Evolutionary conservation across 2,888 invertebrate genomes (phyloP).

Genomic region (Rhagonycha fulva): DNA sequence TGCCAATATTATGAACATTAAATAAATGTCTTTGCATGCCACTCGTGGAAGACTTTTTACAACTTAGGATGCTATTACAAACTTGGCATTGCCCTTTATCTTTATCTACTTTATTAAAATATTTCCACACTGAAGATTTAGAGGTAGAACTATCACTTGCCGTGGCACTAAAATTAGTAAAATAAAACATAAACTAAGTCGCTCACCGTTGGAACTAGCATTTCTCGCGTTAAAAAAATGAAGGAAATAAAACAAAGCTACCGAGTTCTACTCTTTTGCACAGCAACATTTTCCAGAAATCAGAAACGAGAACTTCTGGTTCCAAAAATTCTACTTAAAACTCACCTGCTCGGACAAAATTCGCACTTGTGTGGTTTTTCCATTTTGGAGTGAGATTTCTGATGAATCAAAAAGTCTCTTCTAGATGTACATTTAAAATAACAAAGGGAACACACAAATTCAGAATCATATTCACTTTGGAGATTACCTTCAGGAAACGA

Average conservation of each 20-base stretch:
- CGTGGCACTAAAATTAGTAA: neutral
- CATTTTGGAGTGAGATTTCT: conserved; percentile 18
- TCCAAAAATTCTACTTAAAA: neutral
- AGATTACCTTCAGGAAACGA: neutral
- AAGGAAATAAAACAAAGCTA: neutral
- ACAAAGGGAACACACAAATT: conserved; percentile 17
- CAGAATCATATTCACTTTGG: conserved; percentile 5
- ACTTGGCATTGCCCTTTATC: neutral
- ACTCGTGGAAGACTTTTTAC: neutral
- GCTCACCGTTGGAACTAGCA: neutral
- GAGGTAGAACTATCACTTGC: neutral
- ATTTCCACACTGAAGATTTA: neutral
- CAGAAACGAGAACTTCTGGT: neutral
- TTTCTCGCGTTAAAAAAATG: neutral
- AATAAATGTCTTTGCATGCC: neutral
- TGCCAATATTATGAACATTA: neutral
- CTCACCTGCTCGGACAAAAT: conserved; percentile 46
- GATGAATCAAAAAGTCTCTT: conserved; percentile 20
- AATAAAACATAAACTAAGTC: neutral
- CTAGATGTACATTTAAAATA: conserved; percentile 21
- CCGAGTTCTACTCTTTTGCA: neutral
- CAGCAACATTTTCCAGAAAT: neutral
- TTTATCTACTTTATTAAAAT: neutral
- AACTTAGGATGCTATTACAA: neutral
- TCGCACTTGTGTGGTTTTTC: conserved; percentile 41